Evolutionary conservation across 1,140 invertebrate genomes (phyloP), one percentile per base, ranked within the genome.

Genomic region (Drosophila obscura): DNA sequence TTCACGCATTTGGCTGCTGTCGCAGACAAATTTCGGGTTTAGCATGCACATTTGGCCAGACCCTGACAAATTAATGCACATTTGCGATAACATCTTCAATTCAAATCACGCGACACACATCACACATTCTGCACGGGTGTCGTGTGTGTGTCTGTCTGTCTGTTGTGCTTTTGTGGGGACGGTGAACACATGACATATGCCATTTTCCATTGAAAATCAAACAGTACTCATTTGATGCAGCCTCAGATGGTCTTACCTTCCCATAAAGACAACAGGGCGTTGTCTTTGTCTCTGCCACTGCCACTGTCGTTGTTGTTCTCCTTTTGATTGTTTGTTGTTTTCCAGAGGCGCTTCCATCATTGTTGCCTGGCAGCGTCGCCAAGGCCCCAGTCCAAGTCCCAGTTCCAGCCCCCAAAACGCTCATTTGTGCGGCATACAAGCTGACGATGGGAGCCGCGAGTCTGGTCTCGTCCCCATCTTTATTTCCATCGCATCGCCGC

Each of bases 41-140:
- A 44, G 73, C 28, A 48, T 76, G 51, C 60, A 73, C 64, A 80
- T 84, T 65, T 74, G 60, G 58, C 78, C 57, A 62, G 57, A 59
- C 26, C 67, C 64, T 81, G 81, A 81, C 81, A 84, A 84, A 84
- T 84, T 87, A 87, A 84, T 81, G 81, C 81, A 81, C 77, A 81
- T 84, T 77, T 67, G 73, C 73, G 73, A 58, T 69, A 68, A 51
- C 73, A 87, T 85, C 82, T 84, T 84, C 68, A 77, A 84, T 71
- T 87, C 82, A 87, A 85, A 84, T 81, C 82, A 84, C 77, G 81
- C 74, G 73, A 84, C 81, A 81, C 74, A 82, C 81, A 82, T 74
- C 81, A 74, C 77, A 69, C 65, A 50, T 66, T 71, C 35, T 39
- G 35, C 35, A 39, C 35, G 35, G 11, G 0, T 9, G 31, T 28